phyloP scores from a whole-genome alignment of 2,888 invertebrate genomes.

The Liopterus haemorrhoidalis region DNA sequence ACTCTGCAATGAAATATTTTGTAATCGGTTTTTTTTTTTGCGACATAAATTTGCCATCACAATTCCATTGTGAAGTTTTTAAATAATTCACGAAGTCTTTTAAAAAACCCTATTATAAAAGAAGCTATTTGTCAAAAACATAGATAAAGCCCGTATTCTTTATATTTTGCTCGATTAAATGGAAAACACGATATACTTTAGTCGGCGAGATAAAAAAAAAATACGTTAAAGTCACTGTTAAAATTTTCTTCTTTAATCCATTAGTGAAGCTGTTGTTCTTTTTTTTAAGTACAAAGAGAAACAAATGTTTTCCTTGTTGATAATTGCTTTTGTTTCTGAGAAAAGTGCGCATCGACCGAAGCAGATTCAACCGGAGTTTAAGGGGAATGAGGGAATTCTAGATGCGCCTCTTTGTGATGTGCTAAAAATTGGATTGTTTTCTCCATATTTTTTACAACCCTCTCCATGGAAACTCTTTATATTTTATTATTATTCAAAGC shows the following conservation, averaged over 20 bases:
- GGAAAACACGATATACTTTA: no score
- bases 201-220: constrained; percentile 14
- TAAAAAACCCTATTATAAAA: no score
- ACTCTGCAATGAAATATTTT: no score
- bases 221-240: constrained; percentile 12
- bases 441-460: constrained; percentile 13
- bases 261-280: constrained; percentile 17
- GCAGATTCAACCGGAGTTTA: no score
- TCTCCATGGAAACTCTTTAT: neutral
- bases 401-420: constrained; percentile 9
- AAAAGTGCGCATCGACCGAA: constrained; percentile 13
- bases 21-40: no score
- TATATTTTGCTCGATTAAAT: no score
- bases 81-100: no score
- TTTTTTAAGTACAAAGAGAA: constrained; percentile 21
- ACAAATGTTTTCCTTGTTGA: constrained; percentile 24
- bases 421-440: constrained; percentile 20
- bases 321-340: constrained; percentile 23
- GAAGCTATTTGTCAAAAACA: no score
- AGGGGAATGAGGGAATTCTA: neutral
- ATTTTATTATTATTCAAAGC: constrained; percentile 15
- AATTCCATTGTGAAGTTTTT: no score
- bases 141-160: no score
- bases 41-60: no score
- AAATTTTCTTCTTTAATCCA: constrained; percentile 23